Percentiles rank a stretch among this genome's conserved stretches.
Evolutionary conservation across 1,140 invertebrate genomes (phyloP).

Genomic region (Artemia franciscana): DNA sequence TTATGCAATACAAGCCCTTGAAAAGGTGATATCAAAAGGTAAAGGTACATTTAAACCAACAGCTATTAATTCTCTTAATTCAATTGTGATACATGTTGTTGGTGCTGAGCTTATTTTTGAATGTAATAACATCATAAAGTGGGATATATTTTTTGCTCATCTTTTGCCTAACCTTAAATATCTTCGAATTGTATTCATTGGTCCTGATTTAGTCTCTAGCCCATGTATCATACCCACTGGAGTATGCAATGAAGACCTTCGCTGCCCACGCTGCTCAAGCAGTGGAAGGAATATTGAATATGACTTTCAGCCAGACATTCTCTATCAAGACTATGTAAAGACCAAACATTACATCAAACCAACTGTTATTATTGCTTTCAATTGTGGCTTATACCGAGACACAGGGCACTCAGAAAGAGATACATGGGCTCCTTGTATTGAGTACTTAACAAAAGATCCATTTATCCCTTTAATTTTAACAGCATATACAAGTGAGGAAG

Average conservation of each 20-base stretch:
- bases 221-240: slow-evolving; percentile 16
- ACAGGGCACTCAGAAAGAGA: slow-evolving; percentile 33
- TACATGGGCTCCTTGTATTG: slow-evolving; percentile 36
- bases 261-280: slow-evolving; percentile 1
- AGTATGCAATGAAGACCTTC: slow-evolving; percentile 5
- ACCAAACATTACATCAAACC: slow-evolving; percentile 23
- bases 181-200: slow-evolving; percentile 28
- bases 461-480: slow-evolving; percentile 32
- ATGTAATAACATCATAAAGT: slow-evolving; percentile 31
- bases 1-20: slow-evolving; percentile 26
- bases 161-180: slow-evolving; percentile 27
- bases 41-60: slow-evolving; percentile 15
- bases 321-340: slow-evolving; percentile 32
- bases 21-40: background rate
- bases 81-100: slow-evolving; percentile 26
- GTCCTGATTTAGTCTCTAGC: slow-evolving; percentile 31
- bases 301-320: slow-evolving; percentile 26
- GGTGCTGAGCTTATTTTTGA: slow-evolving; percentile 45
- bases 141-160: slow-evolving; percentile 43
- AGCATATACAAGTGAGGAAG: slow-evolving; percentile 35
- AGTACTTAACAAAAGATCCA: slow-evolving; percentile 16
- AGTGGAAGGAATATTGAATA: slow-evolving; percentile 22
- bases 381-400: slow-evolving; percentile 36
- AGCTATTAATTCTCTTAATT: background rate
- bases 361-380: slow-evolving; percentile 37